Evolutionary conservation across 2,888 invertebrate species (phyloP).

Genomic region (Callosobruchus maculatus): DNA sequence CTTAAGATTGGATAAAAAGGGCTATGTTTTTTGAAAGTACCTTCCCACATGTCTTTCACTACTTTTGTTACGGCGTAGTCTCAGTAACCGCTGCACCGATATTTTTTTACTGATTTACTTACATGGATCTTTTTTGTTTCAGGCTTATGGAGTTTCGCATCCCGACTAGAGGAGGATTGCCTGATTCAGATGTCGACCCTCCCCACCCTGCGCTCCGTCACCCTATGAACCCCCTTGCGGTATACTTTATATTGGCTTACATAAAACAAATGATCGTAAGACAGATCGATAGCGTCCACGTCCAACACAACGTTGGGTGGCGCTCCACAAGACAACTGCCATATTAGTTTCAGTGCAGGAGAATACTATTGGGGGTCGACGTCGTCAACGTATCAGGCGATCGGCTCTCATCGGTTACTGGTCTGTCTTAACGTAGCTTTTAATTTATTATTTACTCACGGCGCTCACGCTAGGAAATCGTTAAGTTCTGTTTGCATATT

Average conservation of each 20-base stretch:
- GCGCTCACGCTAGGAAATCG: neutral
- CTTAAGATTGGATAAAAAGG: too few species aligned
- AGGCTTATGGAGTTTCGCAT: slow-evolving; percentile 55
- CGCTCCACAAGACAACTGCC: slow-evolving; percentile 36
- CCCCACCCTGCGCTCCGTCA: slow-evolving; percentile 43
- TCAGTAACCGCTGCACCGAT: too few species aligned
- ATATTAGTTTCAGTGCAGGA: slow-evolving; percentile 48
- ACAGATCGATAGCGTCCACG: neutral
- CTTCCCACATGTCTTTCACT: too few species aligned
- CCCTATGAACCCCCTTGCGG: slow-evolving; percentile 26
- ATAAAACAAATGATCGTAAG: neutral
- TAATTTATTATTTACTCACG: neutral
- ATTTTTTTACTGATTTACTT: too few species aligned
- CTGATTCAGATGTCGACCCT: slow-evolving; percentile 41
- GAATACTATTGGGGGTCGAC: slow-evolving; percentile 9
- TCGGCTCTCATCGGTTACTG: neutral
- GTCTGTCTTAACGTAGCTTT: neutral
- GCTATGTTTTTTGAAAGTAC: too few species aligned
- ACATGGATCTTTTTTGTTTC: slow-evolving; percentile 9
- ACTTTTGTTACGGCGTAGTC: too few species aligned
- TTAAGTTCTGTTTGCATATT: neutral
- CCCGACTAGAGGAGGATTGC: slow-evolving; percentile 43
- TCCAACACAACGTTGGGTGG: neutral
- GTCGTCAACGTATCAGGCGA: neutral
- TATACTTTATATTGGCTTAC: neutral